Conservation (phyloP, 2,113 vertebrate genomes). For the Eidolon helvum region DNA sequence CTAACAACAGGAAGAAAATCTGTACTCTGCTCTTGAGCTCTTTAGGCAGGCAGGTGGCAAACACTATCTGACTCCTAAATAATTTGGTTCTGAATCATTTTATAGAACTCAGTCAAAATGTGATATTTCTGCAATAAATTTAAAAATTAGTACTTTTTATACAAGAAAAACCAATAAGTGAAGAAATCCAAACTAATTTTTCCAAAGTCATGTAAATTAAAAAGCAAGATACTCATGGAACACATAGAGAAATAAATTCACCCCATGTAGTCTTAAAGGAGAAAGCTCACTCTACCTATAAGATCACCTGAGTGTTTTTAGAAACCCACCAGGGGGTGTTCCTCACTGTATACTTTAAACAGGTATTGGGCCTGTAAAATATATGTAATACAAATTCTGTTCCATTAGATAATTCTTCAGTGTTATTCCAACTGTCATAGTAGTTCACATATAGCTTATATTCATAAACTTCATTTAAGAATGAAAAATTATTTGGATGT, state of each 20-base stretch:
- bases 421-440: constrained; percentile 35
- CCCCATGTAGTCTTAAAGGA: neutral
- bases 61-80: neutral
- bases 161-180: neutral
- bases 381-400: constrained; percentile 8
- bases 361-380: neutral
- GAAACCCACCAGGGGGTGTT: neutral
- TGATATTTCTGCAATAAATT: neutral
- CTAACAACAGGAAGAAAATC: neutral
- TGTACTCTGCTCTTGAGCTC: neutral
- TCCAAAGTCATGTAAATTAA: neutral
- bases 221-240: neutral
- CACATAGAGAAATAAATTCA: neutral
- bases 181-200: neutral
- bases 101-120: neutral
- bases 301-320: neutral
- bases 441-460: neutral
- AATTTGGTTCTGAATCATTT: neutral
- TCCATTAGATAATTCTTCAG: neutral
- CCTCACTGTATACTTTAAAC: neutral
- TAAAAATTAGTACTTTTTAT: neutral
- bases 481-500: constrained; percentile 32
- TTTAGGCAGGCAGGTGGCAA: neutral
- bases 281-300: neutral
- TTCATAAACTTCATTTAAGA: constrained; percentile 45